Evolutionary conservation across 2,797 vertebrate species (phyloP).

Genomic region (Lagocephalus sceleratus): DNA sequence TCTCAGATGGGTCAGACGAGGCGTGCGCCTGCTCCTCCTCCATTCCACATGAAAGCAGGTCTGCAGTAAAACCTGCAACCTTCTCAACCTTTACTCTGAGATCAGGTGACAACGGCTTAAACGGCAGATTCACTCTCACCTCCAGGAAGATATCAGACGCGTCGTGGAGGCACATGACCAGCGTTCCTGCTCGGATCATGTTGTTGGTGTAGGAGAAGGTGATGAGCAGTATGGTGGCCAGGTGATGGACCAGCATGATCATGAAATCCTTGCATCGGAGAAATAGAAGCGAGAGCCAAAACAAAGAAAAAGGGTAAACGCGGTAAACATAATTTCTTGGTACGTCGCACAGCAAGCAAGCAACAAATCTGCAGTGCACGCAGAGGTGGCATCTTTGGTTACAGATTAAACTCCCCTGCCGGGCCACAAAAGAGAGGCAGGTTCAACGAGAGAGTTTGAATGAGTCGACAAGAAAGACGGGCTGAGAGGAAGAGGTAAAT

Average conservation of each 20-base stretch:
- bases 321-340: not conserved
- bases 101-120: not conserved
- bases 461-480: not conserved
- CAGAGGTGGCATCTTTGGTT: not conserved
- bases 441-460: slow-evolving; percentile 1
- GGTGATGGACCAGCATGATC: slow-evolving; percentile 95
- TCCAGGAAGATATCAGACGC: slow-evolving; percentile 90
- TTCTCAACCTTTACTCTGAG: not conserved
- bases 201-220: slow-evolving; percentile 93
- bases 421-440: not conserved
- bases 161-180: slow-evolving; percentile 91
- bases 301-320: not conserved
- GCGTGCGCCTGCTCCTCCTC: not conserved
- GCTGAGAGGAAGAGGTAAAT: not conserved
- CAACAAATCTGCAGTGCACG: not conserved
- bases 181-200: slow-evolving; percentile 88
- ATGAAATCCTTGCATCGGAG: slow-evolving; percentile 84
- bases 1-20: slow-evolving; percentile 8
- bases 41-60: not conserved
- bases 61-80: not conserved
- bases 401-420: not conserved
- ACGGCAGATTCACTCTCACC: slow-evolving; percentile 68
- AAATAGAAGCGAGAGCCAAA: slow-evolving; percentile 12
- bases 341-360: too few relatives aligned
- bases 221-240: slow-evolving; percentile 87